Base-by-base conservation (phyloP, 2,113 vertebrate genomes). In the Egretta garzetta region DNA sequence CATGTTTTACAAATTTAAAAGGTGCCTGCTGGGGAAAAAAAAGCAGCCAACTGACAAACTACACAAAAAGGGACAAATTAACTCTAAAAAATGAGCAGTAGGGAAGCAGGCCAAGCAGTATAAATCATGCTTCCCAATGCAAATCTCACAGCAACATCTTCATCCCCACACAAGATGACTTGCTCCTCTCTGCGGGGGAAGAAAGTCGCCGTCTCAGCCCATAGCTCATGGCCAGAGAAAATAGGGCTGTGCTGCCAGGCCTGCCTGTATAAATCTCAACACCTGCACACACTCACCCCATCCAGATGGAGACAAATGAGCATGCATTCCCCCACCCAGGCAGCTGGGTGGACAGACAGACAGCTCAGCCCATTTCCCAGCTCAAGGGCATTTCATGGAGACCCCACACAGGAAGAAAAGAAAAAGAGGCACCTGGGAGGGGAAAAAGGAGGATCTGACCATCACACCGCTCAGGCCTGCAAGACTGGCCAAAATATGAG, bases 1-100 rank as follows among this genome's bases (percentile, higher is more conserved):
- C 49, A 6, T 45, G 26, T 72, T 96, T 81, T 32, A 67, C 73
- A 68, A 73, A 94, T 41, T 60, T 81, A 68, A 91, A 45, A 92
- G 37, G 62, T 80, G 82, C 19, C 77, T 85, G 45, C 35, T 56
- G 41, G 50, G 79, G 55, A 11, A 35, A 19, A 30, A 7, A 19
- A 70, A 73, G 5, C 41, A 67, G 33, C 12, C 86, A 86, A 23
- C 62, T 82, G 84, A 91, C 88, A 97, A 96, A 62, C 60, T 63
- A 52, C 33, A 86, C 30, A 64, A 64, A 94, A 91, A 50, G 26
- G 80, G 75, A 81, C 50, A 90, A 96, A 95, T 93, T 89, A 89
- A 77, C 43, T 86, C 66, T 93, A 66, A 86, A 94, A 87, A 92
- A 87, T 35, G 67, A 93, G 77, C 74, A 47, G 60, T 7, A 10